Base-by-base conservation (phyloP, 2,113 vertebrate genomes). In the rabbit (Oryctolagus cuniculus) region DNA sequence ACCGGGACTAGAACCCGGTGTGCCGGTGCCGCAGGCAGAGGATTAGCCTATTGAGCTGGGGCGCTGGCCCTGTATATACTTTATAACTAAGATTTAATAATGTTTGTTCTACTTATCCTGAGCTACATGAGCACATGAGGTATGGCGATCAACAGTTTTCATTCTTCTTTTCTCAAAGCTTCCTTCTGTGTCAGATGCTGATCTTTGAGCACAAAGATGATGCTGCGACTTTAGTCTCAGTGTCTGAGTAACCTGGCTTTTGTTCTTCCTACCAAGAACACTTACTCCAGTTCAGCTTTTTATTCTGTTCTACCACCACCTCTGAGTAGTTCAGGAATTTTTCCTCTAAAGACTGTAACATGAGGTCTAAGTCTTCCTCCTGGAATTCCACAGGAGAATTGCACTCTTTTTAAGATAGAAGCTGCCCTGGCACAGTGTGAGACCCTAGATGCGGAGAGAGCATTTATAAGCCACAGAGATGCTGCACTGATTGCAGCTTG, bases 401-500 rank as follows among this genome's bases (percentile, higher is more conserved):
- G 3, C 83, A 70, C 70, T 89, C 21, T 8, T 34, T 74, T 25
- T 44, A 10, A 22, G 2, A 10, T 72, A 55, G 66, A 75, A 13
- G 24, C 16, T 75, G 51, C 61, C 61, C n/a, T 84, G 53, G 49
- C 31, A 10, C 21, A 15, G 16, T 13, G 2, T 72, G 82, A 80
- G 80, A 87, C n/a, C 4, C 31, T 25, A 38, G 72, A 64, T 38
- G 1, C 4, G 38, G 19, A 91, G 72, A 91, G 24, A 44, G 27
- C 38, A 89, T 87, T 96, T 96, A 75, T 53, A 83, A 79, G 44
- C 53, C 44, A 44, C 27, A 87, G 72, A 83, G 75, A 27, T 55
- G 66, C 63, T 80, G 49, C 17, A 49, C 3, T 29, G 75, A 89
- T 36, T 94, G 84, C 90, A 93, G 87, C 92, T 93, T 94, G 80